Conservation (phyloP, 2,113 vertebrate species). For the Hylia prasina region DNA sequence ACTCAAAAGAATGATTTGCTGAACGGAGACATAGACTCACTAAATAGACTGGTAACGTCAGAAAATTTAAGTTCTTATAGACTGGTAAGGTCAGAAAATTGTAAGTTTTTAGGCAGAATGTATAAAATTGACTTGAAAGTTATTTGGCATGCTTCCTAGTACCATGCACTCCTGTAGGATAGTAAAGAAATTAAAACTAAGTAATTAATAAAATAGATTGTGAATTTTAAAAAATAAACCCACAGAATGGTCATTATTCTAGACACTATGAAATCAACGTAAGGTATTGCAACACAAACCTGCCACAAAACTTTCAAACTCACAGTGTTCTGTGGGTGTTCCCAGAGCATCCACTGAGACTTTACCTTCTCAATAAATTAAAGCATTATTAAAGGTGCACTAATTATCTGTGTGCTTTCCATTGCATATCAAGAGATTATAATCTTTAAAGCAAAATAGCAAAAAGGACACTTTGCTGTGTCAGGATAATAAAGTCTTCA, state of each 20-base stretch:
- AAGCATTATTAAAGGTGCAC: not conserved
- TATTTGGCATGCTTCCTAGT: not conserved
- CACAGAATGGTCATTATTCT: not conserved
- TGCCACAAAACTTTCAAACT: not conserved
- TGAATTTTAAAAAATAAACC: not conserved
- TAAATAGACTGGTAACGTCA: not conserved
- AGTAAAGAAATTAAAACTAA: not conserved
- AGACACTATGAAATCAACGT: not conserved
- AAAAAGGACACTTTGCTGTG: not conserved
- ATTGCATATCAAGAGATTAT: not conserved
- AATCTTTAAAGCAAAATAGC: not conserved
- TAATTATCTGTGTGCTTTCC: not conserved
- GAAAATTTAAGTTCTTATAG: not conserved
- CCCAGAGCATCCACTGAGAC: not conserved
- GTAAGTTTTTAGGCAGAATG: not conserved
- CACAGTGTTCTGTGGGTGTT: not conserved
- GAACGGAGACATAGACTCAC: not conserved
- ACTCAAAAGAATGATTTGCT: not conserved
- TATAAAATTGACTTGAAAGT: not conserved
- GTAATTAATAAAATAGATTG: not conserved
- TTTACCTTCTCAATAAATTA: not conserved
- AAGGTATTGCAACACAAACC: not conserved
- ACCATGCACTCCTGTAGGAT: not conserved
- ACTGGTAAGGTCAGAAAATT: not conserved
- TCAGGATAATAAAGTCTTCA: not conserved